Conservation (phyloP, 2,113 vertebrate genomes). For the Corythornis cristatus region DNA sequence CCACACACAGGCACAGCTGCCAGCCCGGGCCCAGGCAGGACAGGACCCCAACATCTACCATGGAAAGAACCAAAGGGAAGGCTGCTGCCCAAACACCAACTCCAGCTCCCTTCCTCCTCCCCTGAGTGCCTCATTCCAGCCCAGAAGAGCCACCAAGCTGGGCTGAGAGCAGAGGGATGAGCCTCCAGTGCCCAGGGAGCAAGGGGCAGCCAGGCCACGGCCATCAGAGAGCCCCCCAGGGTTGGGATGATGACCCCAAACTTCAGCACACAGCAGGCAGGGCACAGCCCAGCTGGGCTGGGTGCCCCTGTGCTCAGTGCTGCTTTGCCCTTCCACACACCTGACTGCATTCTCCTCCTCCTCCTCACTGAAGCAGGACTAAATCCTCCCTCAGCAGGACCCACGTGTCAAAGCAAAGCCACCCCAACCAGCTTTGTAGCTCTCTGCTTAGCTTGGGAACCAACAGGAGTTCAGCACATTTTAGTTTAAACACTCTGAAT, state of each 20-base stretch:
- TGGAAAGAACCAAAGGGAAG: too few relatives aligned
- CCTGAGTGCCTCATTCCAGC: too few relatives aligned
- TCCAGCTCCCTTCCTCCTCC: too few relatives aligned
- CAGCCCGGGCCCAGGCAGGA: too few relatives aligned
- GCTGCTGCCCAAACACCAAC: too few relatives aligned
- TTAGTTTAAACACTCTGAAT: slow-evolving; percentile 51
- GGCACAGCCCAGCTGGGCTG: too few relatives aligned
- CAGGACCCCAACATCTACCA: too few relatives aligned
- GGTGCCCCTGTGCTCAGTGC: too few relatives aligned
- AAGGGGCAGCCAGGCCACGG: rapidly evolving
- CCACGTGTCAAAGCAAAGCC: not conserved
- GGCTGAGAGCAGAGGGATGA: not conserved
- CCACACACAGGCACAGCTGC: too few relatives aligned
- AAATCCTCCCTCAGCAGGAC: slow-evolving; percentile 37
- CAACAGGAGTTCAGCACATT: slow-evolving; percentile 11
- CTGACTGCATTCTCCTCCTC: not conserved
- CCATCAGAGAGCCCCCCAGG: not conserved
- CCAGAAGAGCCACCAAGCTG: too few relatives aligned
- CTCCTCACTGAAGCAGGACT: slow-evolving; percentile 37
- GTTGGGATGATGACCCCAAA: not conserved
- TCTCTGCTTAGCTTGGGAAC: slow-evolving; percentile 14
- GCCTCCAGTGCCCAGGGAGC: not conserved
- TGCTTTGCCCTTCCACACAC: not conserved
- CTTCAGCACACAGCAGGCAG: not conserved
- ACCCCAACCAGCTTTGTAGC: not conserved